Conservation (phyloP, 2,797 vertebrate species). For the Tokudaia tokunoshimensis region DNA sequence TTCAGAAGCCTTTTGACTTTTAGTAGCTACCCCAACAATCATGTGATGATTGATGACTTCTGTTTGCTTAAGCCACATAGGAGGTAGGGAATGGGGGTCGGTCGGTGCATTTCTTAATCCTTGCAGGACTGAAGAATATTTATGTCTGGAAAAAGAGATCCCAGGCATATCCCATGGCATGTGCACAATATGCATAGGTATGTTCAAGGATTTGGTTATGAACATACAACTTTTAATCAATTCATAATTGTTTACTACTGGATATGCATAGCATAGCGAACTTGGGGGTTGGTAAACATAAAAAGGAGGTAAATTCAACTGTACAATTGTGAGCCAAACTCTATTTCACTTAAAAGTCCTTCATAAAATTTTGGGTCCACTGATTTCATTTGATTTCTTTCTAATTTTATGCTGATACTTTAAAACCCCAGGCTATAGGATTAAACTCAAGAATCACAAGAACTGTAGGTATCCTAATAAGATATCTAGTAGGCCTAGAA, state of each 20-base stretch:
- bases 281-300: neutral
- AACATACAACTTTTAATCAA: neutral
- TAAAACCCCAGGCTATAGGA: conserved; percentile 27
- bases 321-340: conserved; percentile 29
- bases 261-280: neutral
- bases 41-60: conserved; percentile 80
- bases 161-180: neutral
- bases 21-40: conserved; percentile 75
- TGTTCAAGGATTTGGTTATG: conserved; percentile 17
- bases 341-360: neutral
- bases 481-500: neutral
- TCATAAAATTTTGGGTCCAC: conserved; percentile 19
- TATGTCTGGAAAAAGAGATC: conserved; percentile 24
- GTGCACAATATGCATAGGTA: neutral
- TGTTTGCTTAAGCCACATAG: conserved; percentile 66
- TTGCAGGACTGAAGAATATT: conserved; percentile 31
- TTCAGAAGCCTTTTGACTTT: conserved; percentile 82
- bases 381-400: conserved; percentile 12
- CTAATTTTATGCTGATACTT: conserved; percentile 18
- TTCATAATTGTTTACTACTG: conserved; percentile 24
- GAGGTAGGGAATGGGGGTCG: neutral
- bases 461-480: conserved; percentile 20
- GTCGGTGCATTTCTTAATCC: neutral
- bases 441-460: conserved; percentile 32
- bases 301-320: conserved; percentile 19